Base-by-base conservation (phyloP, 2,797 vertebrate genomes). In the Acipenser oxyrinchus region DNA sequence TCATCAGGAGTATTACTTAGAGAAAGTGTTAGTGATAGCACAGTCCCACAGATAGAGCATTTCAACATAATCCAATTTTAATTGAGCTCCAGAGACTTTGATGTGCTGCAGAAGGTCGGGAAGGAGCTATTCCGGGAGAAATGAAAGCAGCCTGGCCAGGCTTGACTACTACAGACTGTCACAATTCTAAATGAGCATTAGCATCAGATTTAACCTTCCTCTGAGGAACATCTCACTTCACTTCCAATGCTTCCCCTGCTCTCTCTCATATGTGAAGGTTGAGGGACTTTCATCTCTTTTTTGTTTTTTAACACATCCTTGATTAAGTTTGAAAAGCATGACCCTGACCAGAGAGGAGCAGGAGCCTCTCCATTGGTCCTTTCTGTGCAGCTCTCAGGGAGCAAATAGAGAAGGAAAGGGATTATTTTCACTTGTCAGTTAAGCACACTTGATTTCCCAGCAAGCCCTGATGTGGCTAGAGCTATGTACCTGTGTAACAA, bases 41-140 rank as follows among this genome's bases (percentile, higher is more conserved):
- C 81, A 81, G 81, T 86, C 85, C 84, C 83, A 82, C 80, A 86
- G 87, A 92, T 91, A 88, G 91, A 91, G 88, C 88, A 91, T 94
- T 92, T 95, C 89, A 90, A 88, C 93, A 91, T 98, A 97, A 97
- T 99, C 93, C 96, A 93, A 91, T 95, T 97, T 96, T 99, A 99
- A 99, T 99, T 99, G 94, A 95, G 92, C 96, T 97, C 95, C 88
- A 91, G 96, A 97, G 95, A 96, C 92, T 94, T 91, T 89, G 91
- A 89, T 90, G 92, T 93, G 92, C 87, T 90, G 87, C 89, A 70
- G 83, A 91, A 93, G 92, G 94, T 92, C 93, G 91, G 90, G 87
- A 86, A 79, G 83, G 87, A 86, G 89, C 88, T 94, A 93, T 97
- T 95, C 95, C 94, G 88, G 90, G 95, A 98, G 96, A 97, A 97